Evolutionary conservation across 2,113 vertebrate genomes (phyloP), one percentile per base, ranked within the genome.

Genomic region (Nanorana parkeri): DNA sequence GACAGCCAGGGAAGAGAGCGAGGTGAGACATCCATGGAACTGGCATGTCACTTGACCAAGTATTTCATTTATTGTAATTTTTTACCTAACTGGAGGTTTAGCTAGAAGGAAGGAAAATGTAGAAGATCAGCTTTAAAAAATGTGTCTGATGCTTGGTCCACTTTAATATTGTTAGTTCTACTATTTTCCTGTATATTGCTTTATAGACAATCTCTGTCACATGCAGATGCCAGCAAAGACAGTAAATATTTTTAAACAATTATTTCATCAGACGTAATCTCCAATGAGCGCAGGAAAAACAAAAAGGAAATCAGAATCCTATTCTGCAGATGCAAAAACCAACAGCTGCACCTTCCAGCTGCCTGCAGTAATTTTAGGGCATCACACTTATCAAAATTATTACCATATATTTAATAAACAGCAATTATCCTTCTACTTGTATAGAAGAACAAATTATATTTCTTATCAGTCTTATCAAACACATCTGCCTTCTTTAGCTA

Each of bases 341-440:
- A 15, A 60, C 79, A 81, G 68, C 79, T 81, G 79, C 68, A 73
- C 86, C 65, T 89, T 88, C 84, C 89, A 90, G 89, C 87, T 88
- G 86, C 88, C 88, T 87, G 86, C 86, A 86, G 64, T 77, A 88
- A 87, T 90, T 90, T 89, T 86, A 86, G 87, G 85, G 87, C 87
- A 41, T 16, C 5, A 28, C 72, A 52, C 51, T 32, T 24, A 90
- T 90, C 91, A 90, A 87, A 88, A 88, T 85, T 88, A 91, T 92
- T 90, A 90, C 86, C 84, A 73, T 81, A 81, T 73, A 87, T 91
- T 88, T 89, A 90, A 88, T 91, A 89, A 87, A 80, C 84, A 87
- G 85, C 86, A 90, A 89, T 90, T 90, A 90, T 88, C 86, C 82
- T 87, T 80, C 80, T 60, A 74, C 24, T 85, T 81, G 86, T 88